A percentile compares a stretch with the other conserved stretches of the same genome.
phyloP scores from a whole-genome alignment of 2,797 vertebrate species.

The Myripristis murdjan region DNA sequence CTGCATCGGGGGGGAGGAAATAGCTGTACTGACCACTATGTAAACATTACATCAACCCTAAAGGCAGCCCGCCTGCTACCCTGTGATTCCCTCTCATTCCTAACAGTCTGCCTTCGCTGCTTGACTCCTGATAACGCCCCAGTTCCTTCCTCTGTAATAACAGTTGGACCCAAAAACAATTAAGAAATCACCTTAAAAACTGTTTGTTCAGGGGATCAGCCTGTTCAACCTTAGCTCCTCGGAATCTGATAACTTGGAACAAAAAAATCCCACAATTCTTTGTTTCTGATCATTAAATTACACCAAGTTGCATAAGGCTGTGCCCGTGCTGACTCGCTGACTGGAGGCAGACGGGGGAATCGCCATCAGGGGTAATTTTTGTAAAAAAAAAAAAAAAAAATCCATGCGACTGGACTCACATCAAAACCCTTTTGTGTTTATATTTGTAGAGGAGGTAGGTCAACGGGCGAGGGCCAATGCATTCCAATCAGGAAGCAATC shows the following conservation, averaged over 20 bases:
- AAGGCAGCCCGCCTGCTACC: constrained; percentile 58
- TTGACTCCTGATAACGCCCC: constrained; percentile 69
- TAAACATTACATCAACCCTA: constrained; percentile 83
- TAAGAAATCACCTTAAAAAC: constrained; percentile 63
- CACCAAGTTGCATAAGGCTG: constrained; percentile 28
- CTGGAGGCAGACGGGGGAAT: constrained; percentile 47
- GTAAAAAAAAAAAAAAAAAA: neutral
- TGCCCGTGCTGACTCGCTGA: constrained; percentile 57
- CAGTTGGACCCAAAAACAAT: constrained; percentile 66
- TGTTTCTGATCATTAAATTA: constrained; percentile 55
- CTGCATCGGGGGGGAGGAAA: constrained; percentile 74
- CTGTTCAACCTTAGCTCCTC: constrained; percentile 49
- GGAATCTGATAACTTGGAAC: constrained; percentile 57
- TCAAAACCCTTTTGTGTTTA: constrained; percentile 21
- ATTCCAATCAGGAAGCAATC: too few relatives aligned
- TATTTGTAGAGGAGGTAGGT: constrained; percentile 5
- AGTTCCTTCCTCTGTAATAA: constrained; percentile 81
- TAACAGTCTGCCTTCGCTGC: constrained; percentile 49
- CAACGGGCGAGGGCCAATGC: too few relatives aligned
- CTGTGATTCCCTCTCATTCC: constrained; percentile 58
- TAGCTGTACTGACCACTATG: constrained; percentile 72
- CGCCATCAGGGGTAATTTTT: constrained; percentile 37
- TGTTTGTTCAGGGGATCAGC: constrained; percentile 50
- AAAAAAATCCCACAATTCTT: constrained; percentile 28
- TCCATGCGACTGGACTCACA: too few relatives aligned